Conservation (phyloP, 1,140 invertebrate genomes). For the Oppia nitens region DNA sequence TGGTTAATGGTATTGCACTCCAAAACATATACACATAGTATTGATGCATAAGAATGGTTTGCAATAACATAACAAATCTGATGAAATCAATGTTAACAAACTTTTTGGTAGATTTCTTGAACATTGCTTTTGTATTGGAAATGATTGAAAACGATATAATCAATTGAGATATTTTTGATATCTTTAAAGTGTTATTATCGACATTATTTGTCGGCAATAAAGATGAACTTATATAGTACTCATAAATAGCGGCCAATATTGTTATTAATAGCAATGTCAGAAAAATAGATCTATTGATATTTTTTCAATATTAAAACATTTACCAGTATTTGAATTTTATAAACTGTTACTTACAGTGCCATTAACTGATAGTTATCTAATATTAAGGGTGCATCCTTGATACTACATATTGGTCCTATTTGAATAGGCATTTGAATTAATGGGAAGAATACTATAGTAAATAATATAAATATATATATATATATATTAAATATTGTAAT, state of each 20-base stretch:
- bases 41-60: constrained; percentile 8
- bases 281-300: constrained; percentile 1
- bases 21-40: not conserved
- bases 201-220: not conserved
- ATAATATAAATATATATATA: not conserved
- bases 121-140: not conserved
- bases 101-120: constrained; percentile 3
- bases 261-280: not conserved
- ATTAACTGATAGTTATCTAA: constrained; percentile 4
- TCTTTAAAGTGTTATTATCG: not conserved
- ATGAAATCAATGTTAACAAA: constrained; percentile 7
- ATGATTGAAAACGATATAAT: constrained; percentile 4
- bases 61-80: constrained; percentile 1
- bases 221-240: not conserved
- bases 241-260: constrained; percentile 2
- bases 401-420: constrained; percentile 9
- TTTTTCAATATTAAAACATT: not conserved
- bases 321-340: not conserved
- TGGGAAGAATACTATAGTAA: constrained; percentile 11
- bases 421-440: constrained; percentile 8
- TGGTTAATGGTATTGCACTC: not conserved
- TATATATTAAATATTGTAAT: not conserved
- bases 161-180: not conserved
- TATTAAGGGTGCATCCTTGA: not conserved
- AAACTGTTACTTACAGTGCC: not conserved